A percentile compares a stretch with the other conserved stretches of the same genome.
phyloP scores from a whole-genome alignment of 2,888 invertebrate genomes.

The Dendrolimus pini region DNA sequence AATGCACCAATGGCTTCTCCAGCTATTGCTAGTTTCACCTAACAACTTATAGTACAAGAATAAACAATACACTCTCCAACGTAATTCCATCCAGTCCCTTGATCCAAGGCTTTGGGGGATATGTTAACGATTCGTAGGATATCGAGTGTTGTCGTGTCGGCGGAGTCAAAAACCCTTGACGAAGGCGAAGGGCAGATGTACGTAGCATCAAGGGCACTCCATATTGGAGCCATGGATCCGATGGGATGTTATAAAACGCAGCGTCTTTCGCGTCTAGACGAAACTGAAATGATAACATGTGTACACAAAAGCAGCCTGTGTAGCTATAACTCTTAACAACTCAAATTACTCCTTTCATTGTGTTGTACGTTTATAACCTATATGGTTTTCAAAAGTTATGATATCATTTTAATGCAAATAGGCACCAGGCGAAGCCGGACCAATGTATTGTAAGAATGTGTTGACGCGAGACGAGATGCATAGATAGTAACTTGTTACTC shows the following conservation, averaged over 20 bases:
- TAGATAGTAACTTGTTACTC: no score
- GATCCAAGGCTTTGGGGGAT: background rate
- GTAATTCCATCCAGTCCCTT: background rate
- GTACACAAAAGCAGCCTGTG: no score
- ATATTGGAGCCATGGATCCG: background rate
- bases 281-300: background rate
- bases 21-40: background rate
- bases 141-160: background rate
- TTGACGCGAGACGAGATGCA: no score
- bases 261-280: background rate
- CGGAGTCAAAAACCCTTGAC: background rate
- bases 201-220: background rate
- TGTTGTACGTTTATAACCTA: no score
- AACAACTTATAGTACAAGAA: background rate
- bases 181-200: background rate
- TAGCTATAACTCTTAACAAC: no score
- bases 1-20: background rate
- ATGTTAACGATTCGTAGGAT: background rate
- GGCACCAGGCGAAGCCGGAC: no score
- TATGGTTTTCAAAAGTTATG: no score
- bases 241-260: background rate
- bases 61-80: background rate
- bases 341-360: no score
- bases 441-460: no score
- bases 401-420: no score